Conservation (phyloP, 2,888 invertebrate genomes). For the Piscicola geometra region DNA sequence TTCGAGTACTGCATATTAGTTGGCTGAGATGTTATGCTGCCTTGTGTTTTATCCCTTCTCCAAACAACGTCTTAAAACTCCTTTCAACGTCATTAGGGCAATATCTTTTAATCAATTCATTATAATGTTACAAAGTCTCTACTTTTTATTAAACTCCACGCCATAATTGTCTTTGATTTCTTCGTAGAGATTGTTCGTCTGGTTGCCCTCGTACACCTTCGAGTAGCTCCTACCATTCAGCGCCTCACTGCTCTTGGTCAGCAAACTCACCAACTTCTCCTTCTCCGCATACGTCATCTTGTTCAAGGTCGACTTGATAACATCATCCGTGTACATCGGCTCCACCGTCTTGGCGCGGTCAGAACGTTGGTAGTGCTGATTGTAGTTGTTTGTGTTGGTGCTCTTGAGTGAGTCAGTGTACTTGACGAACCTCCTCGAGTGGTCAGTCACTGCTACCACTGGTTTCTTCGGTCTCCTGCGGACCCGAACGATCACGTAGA, state of each 20-base stretch:
- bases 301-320: conserved; percentile 32
- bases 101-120: too few species aligned
- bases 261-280: conserved; percentile 31
- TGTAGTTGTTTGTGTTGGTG: neutral
- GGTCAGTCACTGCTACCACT: conserved; percentile 21
- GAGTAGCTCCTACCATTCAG: conserved; percentile 22
- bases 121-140: too few species aligned
- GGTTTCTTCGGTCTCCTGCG: conserved; percentile 10
- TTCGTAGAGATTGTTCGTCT: neutral
- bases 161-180: conserved; percentile 1
- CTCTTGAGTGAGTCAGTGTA: neutral
- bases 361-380: neutral
- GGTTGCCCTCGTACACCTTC: neutral
- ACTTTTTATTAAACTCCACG: too few species aligned
- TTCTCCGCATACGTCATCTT: conserved; percentile 37
- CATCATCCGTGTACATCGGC: neutral
- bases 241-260: conserved; percentile 33
- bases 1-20: too few species aligned
- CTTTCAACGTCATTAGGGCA: too few species aligned
- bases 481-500: neutral
- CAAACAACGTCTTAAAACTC: too few species aligned
- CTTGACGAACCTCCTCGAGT: conserved; percentile 30
- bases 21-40: too few species aligned
- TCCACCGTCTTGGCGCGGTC: neutral
- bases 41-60: too few species aligned